Percentiles rank a stretch among this genome's conserved stretches.
These are phyloP conservation scores for Phaedon cochleariae DNA, from an alignment of 2,888 invertebrate genomes.

Conservation along the genomic window DNA sequence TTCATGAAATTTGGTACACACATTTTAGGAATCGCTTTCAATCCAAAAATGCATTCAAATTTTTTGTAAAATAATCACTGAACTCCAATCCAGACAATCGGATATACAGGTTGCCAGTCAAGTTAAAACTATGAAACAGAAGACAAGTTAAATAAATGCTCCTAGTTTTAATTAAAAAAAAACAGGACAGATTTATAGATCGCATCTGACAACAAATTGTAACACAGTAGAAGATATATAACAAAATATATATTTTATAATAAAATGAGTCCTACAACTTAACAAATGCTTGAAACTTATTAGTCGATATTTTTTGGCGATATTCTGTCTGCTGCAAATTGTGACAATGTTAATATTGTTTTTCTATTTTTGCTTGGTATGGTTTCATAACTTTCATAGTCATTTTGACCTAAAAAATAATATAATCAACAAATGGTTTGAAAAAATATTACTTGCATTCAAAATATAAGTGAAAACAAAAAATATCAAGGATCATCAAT, in stretches of 20 bases:
- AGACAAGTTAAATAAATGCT: no score
- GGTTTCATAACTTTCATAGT: slow-evolving; percentile 34
- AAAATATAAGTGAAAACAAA: neutral
- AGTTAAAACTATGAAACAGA: no score
- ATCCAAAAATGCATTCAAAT: no score
- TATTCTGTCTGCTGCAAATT: slow-evolving; percentile 45
- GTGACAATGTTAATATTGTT: slow-evolving; percentile 42
- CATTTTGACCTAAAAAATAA: slow-evolving; percentile 42
- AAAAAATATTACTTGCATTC: neutral
- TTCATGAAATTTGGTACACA: no score
- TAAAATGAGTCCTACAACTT: neutral
- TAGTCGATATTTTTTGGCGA: slow-evolving; percentile 42
- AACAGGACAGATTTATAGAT: no score
- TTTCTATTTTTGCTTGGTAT: slow-evolving; percentile 36
- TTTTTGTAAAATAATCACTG: no score
- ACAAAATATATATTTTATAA: slow-evolving; percentile 7
- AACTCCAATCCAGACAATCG: no score
- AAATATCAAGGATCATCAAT: neutral
- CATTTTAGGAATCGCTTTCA: no score
- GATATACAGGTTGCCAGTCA: no score
- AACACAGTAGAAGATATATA: neutral
- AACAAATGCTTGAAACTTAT: neutral
- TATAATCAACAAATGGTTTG: slow-evolving; percentile 20
- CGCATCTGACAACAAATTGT: neutral
- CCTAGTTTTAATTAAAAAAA: no score